These are phyloP conservation scores for Brachyopa scutellaris DNA, from an alignment of 2,888 invertebrate genomes.

Conservation along the genomic window DNA sequence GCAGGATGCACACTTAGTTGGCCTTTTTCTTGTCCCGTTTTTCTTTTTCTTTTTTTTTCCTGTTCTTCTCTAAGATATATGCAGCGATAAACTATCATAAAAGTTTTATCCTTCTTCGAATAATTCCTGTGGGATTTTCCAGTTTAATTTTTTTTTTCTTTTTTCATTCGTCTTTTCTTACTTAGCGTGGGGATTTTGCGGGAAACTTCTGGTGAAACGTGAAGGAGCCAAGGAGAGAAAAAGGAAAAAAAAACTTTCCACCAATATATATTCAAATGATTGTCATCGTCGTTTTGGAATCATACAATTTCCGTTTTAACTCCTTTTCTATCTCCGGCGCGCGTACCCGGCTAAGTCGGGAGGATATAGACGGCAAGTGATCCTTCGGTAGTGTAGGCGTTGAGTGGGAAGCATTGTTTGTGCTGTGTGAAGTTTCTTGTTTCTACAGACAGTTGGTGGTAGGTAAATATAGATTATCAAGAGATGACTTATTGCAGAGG, in stretches of 20 bases:
- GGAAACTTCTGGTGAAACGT: constrained; percentile 41
- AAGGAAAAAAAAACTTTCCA: constrained; percentile 50
- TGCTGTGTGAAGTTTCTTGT: constrained; percentile 12
- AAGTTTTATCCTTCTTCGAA: constrained; percentile 69
- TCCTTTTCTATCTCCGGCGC: constrained; percentile 70
- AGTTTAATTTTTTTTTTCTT: constrained; percentile 35
- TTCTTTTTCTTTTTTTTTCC: constrained; percentile 21
- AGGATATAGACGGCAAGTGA: constrained; percentile 36
- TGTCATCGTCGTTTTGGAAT: constrained; percentile 69
- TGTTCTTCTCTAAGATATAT: constrained; percentile 43
- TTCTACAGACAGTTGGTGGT: constrained; percentile 6
- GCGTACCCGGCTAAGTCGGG: constrained; percentile 38
- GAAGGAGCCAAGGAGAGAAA: background rate
- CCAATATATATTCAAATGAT: constrained; percentile 73
- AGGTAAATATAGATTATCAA: constrained; percentile 51
- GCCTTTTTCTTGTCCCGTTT: constrained; percentile 42
- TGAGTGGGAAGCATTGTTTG: constrained; percentile 55
- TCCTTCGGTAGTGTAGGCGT: constrained; percentile 44
- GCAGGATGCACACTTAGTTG: constrained; percentile 69
- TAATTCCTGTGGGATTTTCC: constrained; percentile 70
- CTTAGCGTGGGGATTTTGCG: constrained; percentile 50
- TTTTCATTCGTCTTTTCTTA: constrained; percentile 12
- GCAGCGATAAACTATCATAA: constrained; percentile 72
- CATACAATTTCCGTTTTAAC: constrained; percentile 69
- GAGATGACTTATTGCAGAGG: constrained; percentile 42